These are phyloP conservation scores for Drosophila eugracilis DNA, from an alignment of 1,140 invertebrate genomes.

Conservation along the genomic window DNA sequence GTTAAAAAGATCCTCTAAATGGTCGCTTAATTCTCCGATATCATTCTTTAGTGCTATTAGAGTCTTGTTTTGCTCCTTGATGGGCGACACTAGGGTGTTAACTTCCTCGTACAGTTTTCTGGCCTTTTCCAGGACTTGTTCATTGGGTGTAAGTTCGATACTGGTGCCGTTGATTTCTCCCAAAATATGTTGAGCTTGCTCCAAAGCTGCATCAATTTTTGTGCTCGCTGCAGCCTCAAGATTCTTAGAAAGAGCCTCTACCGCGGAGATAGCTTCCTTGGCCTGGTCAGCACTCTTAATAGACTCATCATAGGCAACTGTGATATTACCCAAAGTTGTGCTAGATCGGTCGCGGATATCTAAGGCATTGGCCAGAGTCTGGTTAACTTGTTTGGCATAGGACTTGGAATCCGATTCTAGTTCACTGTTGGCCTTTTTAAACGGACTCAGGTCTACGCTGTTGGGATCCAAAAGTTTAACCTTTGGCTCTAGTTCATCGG, in stretches of 20 bases:
- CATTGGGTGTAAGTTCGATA: slow-evolving; percentile 85
- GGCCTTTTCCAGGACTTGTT: slow-evolving; percentile 87
- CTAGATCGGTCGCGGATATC: slow-evolving; percentile 85
- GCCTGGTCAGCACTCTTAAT: slow-evolving; percentile 86
- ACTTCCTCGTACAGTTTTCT: slow-evolving; percentile 89
- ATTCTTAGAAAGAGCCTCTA: slow-evolving; percentile 88
- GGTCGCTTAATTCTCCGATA: slow-evolving; percentile 88
- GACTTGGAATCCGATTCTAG: slow-evolving; percentile 87
- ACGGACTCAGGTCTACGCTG: slow-evolving; percentile 87
- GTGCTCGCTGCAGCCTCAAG: slow-evolving; percentile 89
- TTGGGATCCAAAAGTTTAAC: slow-evolving; percentile 89
- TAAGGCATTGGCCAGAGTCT: slow-evolving; percentile 85
- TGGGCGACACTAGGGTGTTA: slow-evolving; percentile 87
- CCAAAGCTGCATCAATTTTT: slow-evolving; percentile 91
- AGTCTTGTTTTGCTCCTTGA: slow-evolving; percentile 86
- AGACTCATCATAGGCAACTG: slow-evolving; percentile 86
- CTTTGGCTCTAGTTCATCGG: slow-evolving; percentile 87
- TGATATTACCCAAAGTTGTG: slow-evolving; percentile 86
- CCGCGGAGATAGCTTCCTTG: slow-evolving; percentile 87
- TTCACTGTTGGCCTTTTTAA: slow-evolving; percentile 86
- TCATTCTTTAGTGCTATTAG: slow-evolving; percentile 86
- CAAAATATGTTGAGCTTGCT: slow-evolving; percentile 90
- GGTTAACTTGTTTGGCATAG: slow-evolving; percentile 87
- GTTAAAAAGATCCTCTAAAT: slow-evolving; percentile 90
- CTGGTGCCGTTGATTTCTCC: slow-evolving; percentile 84